Evolutionary conservation across 2,888 invertebrate genomes (phyloP), one percentile per base, ranked within the genome.

Genomic region (Acanthosepion esculentum): DNA sequence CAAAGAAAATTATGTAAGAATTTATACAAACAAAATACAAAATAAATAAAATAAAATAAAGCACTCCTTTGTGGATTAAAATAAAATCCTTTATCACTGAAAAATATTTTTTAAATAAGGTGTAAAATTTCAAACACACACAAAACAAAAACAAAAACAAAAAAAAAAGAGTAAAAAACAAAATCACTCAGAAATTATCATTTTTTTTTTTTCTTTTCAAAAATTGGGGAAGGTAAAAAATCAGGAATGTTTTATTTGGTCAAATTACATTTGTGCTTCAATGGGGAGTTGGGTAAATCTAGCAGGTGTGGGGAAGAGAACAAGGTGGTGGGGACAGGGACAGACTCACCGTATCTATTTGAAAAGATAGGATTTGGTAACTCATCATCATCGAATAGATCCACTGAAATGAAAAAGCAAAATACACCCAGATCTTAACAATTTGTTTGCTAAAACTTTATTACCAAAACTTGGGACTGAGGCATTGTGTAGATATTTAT

Each of bases 331-430:
- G 92, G 53, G 48, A 18, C 93, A 50, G 53, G 20, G 53, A 29
- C 93, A n/a, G 53, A 93, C 93, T 93, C 93, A 93, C 53, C 93
- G 53, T 50, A 93, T 93, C 48, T 93, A 93, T 93, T 93, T 93
- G 93, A 93, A 93, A 93, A 93, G 48, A 93, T 93, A 53, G 93
- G 93, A 93, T 93, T 93, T 93, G 93, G 93, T 53, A 53, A 53
- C 5, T 93, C 93, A 7, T 93, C 93, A 10, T 53, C 93, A 50
- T 93, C 93, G 53, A 93, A 93, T 53, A 53, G 93, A 93, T 93
- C 93, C 93, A 93, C 93, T 93, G 93, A 93, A 93, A 93, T 93
- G 93, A 93, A 93, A 93, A 93, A 92, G 4, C 78, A 78, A 78
- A 78, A 78, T 33, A n/a, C 33, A 78, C 78, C 78, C 78, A n/a